Conservation (phyloP, 1,140 invertebrate genomes). For the Cardiocondyla obscurior region DNA sequence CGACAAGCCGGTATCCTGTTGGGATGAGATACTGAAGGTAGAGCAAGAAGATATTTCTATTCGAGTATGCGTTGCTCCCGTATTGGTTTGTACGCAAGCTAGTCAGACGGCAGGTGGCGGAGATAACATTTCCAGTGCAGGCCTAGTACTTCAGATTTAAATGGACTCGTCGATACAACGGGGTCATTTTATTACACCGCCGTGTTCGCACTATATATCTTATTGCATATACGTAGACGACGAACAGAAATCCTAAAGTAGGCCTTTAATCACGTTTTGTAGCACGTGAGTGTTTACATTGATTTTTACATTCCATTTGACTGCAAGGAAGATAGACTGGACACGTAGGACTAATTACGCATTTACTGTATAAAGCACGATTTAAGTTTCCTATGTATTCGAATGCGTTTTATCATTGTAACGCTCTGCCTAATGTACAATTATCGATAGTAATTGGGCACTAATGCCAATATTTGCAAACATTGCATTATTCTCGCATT, state of each 20-base stretch:
- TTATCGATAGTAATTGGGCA: conserved; percentile 12
- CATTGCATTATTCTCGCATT: conserved; percentile 12
- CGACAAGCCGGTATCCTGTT: conserved; percentile 92
- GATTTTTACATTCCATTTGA: conserved; percentile 32
- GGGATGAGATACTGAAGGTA: conserved; percentile 87
- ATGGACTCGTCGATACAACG: not conserved
- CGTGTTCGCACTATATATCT: not conserved
- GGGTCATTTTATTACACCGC: not conserved
- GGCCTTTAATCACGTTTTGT: conserved; percentile 12
- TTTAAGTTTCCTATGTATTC: not conserved
- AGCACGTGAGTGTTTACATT: conserved; percentile 17
- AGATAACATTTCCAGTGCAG: conserved; percentile 95
- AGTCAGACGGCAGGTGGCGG: conserved; percentile 94
- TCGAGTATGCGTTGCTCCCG: conserved; percentile 92
- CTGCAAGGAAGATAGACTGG: not conserved
- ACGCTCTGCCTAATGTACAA: conserved; percentile 18
- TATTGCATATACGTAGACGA: not conserved
- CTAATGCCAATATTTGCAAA: not conserved
- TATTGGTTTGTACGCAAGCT: conserved; percentile 92
- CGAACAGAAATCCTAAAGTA: not conserved
- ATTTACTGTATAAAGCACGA: not conserved
- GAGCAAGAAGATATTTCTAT: conserved; percentile 83
- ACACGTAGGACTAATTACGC: not conserved
- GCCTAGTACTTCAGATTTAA: conserved; percentile 90
- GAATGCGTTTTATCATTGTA: conserved; percentile 5